Evolutionary conservation across 1,140 invertebrate genomes (phyloP).

Genomic region (Telenomus remus): DNA sequence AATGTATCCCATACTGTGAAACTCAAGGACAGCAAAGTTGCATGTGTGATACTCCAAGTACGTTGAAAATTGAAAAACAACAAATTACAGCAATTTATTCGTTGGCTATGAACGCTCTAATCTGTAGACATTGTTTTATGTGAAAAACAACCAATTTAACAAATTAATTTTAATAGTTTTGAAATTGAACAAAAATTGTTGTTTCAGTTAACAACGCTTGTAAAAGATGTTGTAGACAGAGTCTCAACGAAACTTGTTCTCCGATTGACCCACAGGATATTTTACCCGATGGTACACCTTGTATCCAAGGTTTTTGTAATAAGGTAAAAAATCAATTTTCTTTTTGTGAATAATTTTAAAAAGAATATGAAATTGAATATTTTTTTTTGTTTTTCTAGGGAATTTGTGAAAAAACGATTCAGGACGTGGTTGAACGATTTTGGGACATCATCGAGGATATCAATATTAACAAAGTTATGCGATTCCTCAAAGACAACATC

Average conservation of each 20-base stretch:
- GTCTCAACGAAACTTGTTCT: constrained; percentile 92
- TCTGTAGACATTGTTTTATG: too few relatives aligned
- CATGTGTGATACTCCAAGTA: constrained; percentile 95
- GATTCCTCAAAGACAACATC: constrained; percentile 91
- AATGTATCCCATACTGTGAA: constrained; percentile 94
- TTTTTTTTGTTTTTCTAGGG: constrained; percentile 79
- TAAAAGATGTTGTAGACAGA: constrained; percentile 92
- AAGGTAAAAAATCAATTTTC: constrained; percentile 77
- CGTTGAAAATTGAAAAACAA: constrained; percentile 59
- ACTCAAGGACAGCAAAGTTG: constrained; percentile 93
- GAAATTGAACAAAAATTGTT: not conserved
- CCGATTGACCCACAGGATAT: constrained; percentile 91
- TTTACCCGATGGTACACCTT: constrained; percentile 94
- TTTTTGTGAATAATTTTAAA: constrained; percentile 91
- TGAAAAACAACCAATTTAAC: too few relatives aligned
- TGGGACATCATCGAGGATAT: constrained; percentile 98
- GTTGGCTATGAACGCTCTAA: too few relatives aligned
- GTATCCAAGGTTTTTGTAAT: constrained; percentile 96
- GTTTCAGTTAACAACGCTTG: constrained; percentile 87
- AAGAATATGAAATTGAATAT: constrained; percentile 84
- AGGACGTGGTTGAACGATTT: constrained; percentile 95
- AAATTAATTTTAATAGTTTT: too few relatives aligned
- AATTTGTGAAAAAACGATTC: constrained; percentile 94
- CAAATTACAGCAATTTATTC: too few relatives aligned
- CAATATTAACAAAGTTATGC: constrained; percentile 93